phyloP scores from a whole-genome alignment of 1,140 invertebrate species.

The Diabrotica undecimpunctata region DNA sequence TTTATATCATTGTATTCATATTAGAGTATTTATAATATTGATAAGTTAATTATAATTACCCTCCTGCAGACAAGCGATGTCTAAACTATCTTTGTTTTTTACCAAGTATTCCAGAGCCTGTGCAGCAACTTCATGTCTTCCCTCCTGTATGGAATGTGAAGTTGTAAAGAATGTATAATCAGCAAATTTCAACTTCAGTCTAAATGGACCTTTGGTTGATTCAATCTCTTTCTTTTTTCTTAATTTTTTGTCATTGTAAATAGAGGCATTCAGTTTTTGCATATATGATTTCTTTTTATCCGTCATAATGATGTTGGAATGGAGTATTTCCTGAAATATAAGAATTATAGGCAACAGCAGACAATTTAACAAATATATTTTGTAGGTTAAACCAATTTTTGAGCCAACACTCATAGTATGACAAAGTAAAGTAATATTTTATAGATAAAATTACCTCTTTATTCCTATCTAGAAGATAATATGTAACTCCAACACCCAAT shows the following conservation, averaged over 20 bases:
- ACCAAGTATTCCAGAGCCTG: slow-evolving; percentile 34
- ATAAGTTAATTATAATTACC: slow-evolving; percentile 11
- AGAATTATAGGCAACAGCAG: background rate
- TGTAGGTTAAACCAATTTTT: background rate
- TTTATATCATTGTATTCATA: too few relatives aligned
- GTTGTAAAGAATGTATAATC: slow-evolving; percentile 31
- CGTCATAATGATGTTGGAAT: slow-evolving; percentile 5
- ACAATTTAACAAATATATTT: background rate
- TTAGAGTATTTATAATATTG: too few relatives aligned
- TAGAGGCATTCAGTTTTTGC: slow-evolving; percentile 33
- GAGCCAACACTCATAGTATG: background rate
- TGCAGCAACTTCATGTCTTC: slow-evolving; percentile 37
- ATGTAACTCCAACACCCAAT: slow-evolving; percentile 31
- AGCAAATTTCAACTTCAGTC: slow-evolving; percentile 30
- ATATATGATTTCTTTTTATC: slow-evolving; percentile 27
- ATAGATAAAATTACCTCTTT: slow-evolving; percentile 3
- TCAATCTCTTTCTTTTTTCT: slow-evolving; percentile 24
- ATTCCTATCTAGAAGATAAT: slow-evolving; percentile 10
- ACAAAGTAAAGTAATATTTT: background rate
- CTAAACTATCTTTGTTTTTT: slow-evolving; percentile 18
- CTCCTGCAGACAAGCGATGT: slow-evolving; percentile 27
- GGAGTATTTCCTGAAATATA: slow-evolving; percentile 10
- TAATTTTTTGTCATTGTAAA: slow-evolving; percentile 25
- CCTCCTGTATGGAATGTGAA: slow-evolving; percentile 34
- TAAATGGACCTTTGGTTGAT: slow-evolving; percentile 35